A percentile compares a stretch with the other conserved stretches of the same genome.
phyloP scores from a whole-genome alignment of 2,113 vertebrate species.

The Mionectes macconnelli region DNA sequence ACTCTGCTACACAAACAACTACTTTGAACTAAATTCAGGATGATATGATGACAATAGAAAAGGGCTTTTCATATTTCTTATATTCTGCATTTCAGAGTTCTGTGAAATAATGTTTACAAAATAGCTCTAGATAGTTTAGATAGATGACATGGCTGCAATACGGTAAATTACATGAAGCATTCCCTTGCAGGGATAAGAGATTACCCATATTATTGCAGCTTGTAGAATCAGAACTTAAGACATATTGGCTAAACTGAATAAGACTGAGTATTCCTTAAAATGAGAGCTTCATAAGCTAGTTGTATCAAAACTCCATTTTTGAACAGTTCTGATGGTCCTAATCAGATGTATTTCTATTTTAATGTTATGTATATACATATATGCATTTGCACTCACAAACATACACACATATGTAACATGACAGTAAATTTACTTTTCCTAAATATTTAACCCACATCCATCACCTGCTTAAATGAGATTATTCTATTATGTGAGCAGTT shows the following conservation, averaged over 20 bases:
- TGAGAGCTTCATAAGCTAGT: background rate
- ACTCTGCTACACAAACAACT: background rate
- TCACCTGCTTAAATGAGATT: background rate
- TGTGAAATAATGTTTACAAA: background rate
- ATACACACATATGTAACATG: background rate
- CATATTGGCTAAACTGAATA: background rate
- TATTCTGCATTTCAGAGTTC: background rate
- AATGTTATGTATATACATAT: background rate
- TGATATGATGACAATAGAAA: background rate
- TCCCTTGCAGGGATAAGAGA: background rate
- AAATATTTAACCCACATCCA: background rate
- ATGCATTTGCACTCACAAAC: background rate
- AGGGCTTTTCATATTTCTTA: background rate
- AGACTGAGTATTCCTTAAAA: background rate
- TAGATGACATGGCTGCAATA: background rate
- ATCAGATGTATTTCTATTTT: background rate
- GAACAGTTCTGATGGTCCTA: background rate
- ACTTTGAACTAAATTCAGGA: background rate
- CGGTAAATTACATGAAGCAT: background rate
- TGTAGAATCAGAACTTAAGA: background rate
- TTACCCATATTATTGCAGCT: background rate
- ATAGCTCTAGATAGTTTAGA: background rate
- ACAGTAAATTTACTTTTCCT: background rate
- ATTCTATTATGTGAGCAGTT: background rate
- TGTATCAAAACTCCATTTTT: background rate